These are phyloP conservation scores for Toxotes chatareus DNA, from an alignment of 2,113 vertebrate species.

Conservation along the genomic window DNA sequence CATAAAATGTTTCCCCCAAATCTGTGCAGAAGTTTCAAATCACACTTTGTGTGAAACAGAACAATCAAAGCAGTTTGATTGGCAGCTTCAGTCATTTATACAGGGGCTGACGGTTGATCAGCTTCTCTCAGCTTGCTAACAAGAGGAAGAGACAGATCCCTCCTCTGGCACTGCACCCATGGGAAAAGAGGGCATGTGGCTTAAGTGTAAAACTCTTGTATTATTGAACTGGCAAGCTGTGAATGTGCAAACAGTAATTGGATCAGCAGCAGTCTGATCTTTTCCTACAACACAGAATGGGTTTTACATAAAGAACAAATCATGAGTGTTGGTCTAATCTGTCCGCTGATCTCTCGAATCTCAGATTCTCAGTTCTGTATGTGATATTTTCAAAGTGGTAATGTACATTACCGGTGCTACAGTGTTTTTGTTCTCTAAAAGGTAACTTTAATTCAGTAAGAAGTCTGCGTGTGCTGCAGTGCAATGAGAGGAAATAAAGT, in stretches of 20 bases:
- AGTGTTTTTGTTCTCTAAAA: background rate
- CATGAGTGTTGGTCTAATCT: conserved; percentile 43
- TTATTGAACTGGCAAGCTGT: conserved; percentile 65
- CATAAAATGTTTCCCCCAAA: conserved; percentile 46
- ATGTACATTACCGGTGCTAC: background rate
- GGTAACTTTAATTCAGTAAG: background rate
- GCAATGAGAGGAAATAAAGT: background rate
- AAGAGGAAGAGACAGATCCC: conserved; percentile 50
- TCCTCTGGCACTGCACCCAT: conserved; percentile 62
- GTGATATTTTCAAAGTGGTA: background rate
- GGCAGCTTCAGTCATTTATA: conserved; percentile 10
- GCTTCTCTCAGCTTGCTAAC: background rate
- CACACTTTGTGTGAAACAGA: conserved; percentile 1
- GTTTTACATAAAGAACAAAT: conserved; percentile 65
- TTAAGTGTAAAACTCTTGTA: conserved; percentile 67
- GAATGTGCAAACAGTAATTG: conserved; percentile 74
- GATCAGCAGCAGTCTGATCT: conserved; percentile 68
- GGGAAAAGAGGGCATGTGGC: conserved; percentile 70
- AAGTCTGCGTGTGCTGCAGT: background rate
- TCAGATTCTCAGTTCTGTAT: conserved; percentile 21
- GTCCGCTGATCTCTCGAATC: conserved; percentile 25
- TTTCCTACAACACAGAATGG: conserved; percentile 28
- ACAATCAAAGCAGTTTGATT: conserved; percentile 11
- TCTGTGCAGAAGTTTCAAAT: conserved; percentile 37
- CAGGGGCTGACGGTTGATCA: conserved; percentile 12